phyloP scores from a whole-genome alignment of 2,113 vertebrate genomes.

The Gnathochromis pfefferi region DNA sequence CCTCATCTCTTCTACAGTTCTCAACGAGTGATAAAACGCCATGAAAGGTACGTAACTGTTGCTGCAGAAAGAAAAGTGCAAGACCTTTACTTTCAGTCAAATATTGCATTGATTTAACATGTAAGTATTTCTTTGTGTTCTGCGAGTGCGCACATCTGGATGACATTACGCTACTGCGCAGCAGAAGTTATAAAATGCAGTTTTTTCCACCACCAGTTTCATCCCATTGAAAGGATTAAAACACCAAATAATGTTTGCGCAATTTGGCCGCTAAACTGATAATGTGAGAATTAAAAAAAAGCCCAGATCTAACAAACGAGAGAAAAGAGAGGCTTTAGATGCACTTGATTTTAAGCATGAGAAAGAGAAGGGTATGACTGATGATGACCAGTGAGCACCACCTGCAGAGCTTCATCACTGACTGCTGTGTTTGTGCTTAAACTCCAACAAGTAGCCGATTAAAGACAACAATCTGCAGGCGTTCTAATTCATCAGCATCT shows the following conservation, averaged over 20 bases:
- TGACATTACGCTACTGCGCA: slow-evolving; percentile 73
- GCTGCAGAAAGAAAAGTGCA: not conserved
- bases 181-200: slow-evolving; percentile 71
- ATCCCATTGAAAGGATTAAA: not conserved
- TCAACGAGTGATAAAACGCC: slow-evolving; percentile 52
- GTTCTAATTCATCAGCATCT: not conserved
- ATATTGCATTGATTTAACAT: not conserved
- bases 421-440: not conserved
- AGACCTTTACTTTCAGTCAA: not conserved
- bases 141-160: slow-evolving; percentile 78
- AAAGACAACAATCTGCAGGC: not conserved
- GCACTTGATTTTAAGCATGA: not conserved
- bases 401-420: not conserved
- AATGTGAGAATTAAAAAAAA: not conserved
- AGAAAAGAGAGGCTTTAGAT: not conserved
- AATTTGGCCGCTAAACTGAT: not conserved
- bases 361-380: not conserved
- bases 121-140: not conserved
- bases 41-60: slow-evolving; percentile 67
- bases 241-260: not conserved
- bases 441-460: not conserved
- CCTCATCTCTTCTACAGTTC: slow-evolving; percentile 54
- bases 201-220: slow-evolving; percentile 10
- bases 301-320: not conserved
- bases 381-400: not conserved